These are phyloP conservation scores for Macrophya alboannulata DNA, from an alignment of 2,888 invertebrate genomes.

Conservation along the genomic window DNA sequence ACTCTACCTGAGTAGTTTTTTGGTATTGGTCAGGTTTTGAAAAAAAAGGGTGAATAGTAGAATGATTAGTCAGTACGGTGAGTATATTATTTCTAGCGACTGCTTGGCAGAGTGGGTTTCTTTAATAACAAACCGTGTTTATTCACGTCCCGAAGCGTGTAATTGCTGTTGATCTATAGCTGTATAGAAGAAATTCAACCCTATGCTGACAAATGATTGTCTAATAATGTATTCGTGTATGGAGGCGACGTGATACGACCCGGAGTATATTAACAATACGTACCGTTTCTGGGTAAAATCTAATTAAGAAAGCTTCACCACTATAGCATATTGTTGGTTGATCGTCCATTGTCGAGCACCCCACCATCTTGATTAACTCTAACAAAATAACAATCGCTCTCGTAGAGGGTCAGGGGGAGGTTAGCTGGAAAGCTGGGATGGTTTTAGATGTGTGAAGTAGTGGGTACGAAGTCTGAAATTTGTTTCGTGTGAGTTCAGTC, in stretches of 20 bases:
- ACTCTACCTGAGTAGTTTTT: too few relatives aligned
- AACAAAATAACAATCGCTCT: slow-evolving; percentile 51
- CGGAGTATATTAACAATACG: slow-evolving; percentile 16
- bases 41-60: neutral
- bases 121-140: slow-evolving; percentile 17
- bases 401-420: neutral
- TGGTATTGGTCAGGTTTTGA: neutral
- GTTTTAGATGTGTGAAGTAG: slow-evolving; percentile 18
- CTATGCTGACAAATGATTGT: neutral
- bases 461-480: neutral
- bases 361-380: slow-evolving; percentile 57
- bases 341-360: slow-evolving; percentile 55
- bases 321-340: slow-evolving; percentile 55
- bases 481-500: neutral
- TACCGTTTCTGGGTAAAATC: slow-evolving; percentile 43
- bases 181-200: neutral
- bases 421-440: neutral
- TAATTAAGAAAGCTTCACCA: slow-evolving; percentile 56
- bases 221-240: slow-evolving; percentile 10
- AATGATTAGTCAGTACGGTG: neutral
- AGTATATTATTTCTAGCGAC: neutral
- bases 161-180: neutral
- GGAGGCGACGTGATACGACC: slow-evolving; percentile 18
- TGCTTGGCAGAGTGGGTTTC: neutral
- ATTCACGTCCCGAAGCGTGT: neutral